These are phyloP conservation scores for Anoncus sp. DNA, from an alignment of 2,888 invertebrate species.

Conservation along the genomic window DNA sequence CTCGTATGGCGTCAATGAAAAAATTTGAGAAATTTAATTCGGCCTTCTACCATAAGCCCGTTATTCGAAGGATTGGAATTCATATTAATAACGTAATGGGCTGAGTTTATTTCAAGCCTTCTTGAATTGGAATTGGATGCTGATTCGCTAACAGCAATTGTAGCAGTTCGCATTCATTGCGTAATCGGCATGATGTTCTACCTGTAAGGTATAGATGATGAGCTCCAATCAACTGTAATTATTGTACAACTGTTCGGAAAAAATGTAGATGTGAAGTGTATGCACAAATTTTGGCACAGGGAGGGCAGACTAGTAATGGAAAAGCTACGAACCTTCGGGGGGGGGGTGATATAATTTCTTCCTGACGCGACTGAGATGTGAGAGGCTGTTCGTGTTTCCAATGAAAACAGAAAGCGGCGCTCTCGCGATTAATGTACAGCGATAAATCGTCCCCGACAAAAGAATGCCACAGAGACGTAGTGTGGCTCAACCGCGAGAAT, in stretches of 20 bases:
- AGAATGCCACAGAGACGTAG: conserved; percentile 47
- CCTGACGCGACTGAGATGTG: conserved; percentile 47
- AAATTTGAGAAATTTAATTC: conserved; percentile 24
- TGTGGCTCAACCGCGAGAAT: conserved; percentile 53
- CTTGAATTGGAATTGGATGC: too few relatives aligned
- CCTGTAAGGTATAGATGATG: too few relatives aligned
- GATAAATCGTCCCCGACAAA: conserved; percentile 43
- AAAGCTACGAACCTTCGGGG: not conserved
- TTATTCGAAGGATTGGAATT: not conserved
- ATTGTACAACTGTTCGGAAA: not conserved
- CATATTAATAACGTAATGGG: too few relatives aligned
- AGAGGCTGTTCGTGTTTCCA: conserved; percentile 69
- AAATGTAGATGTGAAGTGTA: not conserved
- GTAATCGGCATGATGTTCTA: too few relatives aligned
- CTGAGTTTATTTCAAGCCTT: too few relatives aligned
- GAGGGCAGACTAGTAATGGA: conserved; percentile 16
- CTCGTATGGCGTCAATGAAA: conserved; percentile 22
- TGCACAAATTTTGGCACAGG: conserved; percentile 1
- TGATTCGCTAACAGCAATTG: too few relatives aligned
- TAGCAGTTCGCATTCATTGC: too few relatives aligned
- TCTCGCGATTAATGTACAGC: conserved; percentile 52
- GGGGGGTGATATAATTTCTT: conserved; percentile 13
- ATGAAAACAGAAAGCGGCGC: conserved; percentile 41
- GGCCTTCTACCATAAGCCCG: not conserved
- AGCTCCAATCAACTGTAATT: not conserved